Conservation (phyloP, 2,113 vertebrate genomes). For the Mobula hypostoma region DNA sequence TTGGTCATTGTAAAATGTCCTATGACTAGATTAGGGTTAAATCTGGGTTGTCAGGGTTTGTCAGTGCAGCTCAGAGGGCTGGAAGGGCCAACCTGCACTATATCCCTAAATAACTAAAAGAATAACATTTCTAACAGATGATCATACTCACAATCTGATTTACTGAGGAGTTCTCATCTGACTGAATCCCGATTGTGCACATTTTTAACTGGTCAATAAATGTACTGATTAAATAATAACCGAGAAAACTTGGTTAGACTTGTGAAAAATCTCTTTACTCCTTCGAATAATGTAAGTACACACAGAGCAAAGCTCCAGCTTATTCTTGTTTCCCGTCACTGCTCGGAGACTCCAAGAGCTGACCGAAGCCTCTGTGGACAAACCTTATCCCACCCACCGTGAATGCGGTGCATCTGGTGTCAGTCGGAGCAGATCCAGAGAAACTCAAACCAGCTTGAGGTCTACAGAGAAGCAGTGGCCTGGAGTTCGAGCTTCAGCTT, state of each 20-base stretch:
- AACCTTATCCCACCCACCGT: not conserved
- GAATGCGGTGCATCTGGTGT: not conserved
- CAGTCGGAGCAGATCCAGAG: not conserved
- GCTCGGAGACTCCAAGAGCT: not conserved
- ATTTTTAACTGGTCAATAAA: not conserved
- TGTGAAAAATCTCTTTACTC: conserved; percentile 26
- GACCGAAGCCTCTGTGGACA: not conserved
- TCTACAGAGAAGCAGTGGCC: not conserved
- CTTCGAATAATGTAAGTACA: conserved; percentile 12
- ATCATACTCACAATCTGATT: not conserved
- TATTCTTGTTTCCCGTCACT: not conserved
- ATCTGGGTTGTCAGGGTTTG: too few species aligned
- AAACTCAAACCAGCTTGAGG: not conserved
- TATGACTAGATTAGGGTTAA: too few species aligned
- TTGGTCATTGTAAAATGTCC: too few species aligned
- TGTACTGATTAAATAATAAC: not conserved
- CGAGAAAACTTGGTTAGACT: not conserved
- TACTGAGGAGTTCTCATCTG: not conserved
- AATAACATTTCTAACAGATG: not conserved
- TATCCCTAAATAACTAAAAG: too few species aligned
- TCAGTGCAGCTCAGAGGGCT: too few species aligned
- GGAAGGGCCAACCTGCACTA: too few species aligned
- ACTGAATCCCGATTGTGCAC: not conserved
- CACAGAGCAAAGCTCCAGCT: not conserved
- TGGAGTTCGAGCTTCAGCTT: not conserved